Conservation (phyloP, 1,140 invertebrate species). For the Lysiphlebus fabarum region DNA sequence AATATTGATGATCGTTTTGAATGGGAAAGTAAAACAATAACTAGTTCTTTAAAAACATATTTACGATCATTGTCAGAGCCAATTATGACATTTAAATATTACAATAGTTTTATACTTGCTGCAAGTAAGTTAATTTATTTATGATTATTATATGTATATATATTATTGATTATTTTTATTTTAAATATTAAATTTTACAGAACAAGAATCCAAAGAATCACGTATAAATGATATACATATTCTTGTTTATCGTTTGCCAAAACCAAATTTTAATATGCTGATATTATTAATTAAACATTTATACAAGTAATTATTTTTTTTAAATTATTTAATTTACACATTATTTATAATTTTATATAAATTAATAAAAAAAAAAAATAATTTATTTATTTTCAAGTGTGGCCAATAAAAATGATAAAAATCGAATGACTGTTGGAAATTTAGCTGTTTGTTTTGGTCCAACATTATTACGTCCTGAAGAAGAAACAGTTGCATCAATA, state of each 20-base stretch:
- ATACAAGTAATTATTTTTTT: slow-evolving; percentile 66
- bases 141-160: slow-evolving; percentile 29
- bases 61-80: slow-evolving; percentile 91
- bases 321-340: not conserved
- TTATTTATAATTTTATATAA: not conserved
- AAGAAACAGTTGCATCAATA: slow-evolving; percentile 95
- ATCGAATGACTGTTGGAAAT: slow-evolving; percentile 96
- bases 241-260: slow-evolving; percentile 81
- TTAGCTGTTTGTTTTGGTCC: slow-evolving; percentile 98
- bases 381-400: slow-evolving; percentile 63
- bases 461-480: slow-evolving; percentile 88
- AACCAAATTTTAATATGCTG: slow-evolving; percentile 83
- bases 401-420: slow-evolving; percentile 79
- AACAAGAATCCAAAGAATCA: slow-evolving; percentile 75
- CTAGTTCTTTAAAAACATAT: slow-evolving; percentile 93
- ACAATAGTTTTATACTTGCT: slow-evolving; percentile 86
- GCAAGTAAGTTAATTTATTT: slow-evolving; percentile 74
- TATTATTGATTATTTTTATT: no score
- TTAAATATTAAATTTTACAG: slow-evolving; percentile 59
- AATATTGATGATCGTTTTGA: slow-evolving; percentile 75
- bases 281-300: slow-evolving; percentile 85
- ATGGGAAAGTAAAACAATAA: slow-evolving; percentile 96
- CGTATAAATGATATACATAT: slow-evolving; percentile 83
- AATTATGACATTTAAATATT: slow-evolving; percentile 88
- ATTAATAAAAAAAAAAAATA: no score